Conservation (phyloP, 2,113 vertebrate species). For the Tragelaphus imberbis region DNA sequence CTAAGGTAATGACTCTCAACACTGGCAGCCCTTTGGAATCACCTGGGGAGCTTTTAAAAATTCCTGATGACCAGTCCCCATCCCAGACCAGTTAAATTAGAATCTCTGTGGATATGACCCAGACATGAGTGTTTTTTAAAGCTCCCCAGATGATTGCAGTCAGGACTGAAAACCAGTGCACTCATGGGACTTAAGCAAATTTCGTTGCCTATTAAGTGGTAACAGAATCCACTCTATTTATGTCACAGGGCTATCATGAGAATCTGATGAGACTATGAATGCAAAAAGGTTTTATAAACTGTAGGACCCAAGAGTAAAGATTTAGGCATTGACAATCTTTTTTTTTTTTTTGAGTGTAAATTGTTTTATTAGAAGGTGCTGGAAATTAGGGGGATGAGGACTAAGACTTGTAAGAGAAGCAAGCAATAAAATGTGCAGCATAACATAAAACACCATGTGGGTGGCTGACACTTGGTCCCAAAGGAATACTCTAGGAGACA, state of each 20-base stretch:
- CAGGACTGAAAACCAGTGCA: neutral
- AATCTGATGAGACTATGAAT: neutral
- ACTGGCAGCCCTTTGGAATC: neutral
- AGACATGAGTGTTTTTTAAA: neutral
- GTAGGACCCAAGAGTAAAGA: neutral
- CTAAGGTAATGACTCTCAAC: neutral
- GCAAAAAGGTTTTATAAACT: neutral
- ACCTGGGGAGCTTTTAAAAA: neutral
- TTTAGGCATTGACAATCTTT: neutral
- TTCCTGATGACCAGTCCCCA: neutral
- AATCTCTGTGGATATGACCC: neutral
- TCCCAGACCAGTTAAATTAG: neutral
- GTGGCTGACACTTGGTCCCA: neutral
- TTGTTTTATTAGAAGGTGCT: neutral
- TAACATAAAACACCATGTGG: neutral
- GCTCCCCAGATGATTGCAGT: neutral
- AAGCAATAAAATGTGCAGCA: neutral
- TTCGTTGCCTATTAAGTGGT: neutral
- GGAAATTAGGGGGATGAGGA: neutral
- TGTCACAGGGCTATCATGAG: neutral
- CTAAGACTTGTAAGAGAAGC: neutral
- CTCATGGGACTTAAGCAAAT: neutral
- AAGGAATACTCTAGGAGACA: neutral
- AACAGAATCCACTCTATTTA: neutral
- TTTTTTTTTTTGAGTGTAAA: neutral